Conservation (phyloP, 2,113 vertebrate genomes). For the Pardalotus punctatus region DNA sequence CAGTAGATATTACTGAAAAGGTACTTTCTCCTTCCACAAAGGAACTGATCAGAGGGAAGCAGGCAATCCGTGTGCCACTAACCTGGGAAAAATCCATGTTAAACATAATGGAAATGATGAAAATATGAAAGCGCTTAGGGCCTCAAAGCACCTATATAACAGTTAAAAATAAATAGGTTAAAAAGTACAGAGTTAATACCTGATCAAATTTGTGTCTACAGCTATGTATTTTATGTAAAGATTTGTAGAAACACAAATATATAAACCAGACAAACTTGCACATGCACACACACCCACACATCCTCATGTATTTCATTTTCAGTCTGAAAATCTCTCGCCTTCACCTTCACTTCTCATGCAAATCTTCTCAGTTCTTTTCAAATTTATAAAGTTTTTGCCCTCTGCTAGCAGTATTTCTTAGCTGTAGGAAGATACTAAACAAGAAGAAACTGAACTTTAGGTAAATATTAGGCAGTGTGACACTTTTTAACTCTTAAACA, state of each 20-base stretch:
- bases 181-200: background rate
- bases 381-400: background rate
- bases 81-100: background rate
- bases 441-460: background rate
- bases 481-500: background rate
- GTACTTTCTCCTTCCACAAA: background rate
- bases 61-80: background rate
- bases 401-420: background rate
- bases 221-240: background rate
- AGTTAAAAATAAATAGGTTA: background rate
- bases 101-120: background rate
- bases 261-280: background rate
- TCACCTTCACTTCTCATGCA: background rate
- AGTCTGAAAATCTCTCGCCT: background rate
- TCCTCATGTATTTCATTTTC: background rate
- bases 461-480: background rate
- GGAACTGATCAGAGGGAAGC: background rate
- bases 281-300: rapidly evolving
- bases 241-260: background rate
- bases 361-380: background rate
- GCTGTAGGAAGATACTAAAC: background rate
- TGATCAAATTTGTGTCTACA: background rate
- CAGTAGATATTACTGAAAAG: background rate
- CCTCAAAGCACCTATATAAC: background rate
- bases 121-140: background rate